Base-by-base conservation (phyloP, 2,797 vertebrate species). In the Limnodromus scolopaceus region DNA sequence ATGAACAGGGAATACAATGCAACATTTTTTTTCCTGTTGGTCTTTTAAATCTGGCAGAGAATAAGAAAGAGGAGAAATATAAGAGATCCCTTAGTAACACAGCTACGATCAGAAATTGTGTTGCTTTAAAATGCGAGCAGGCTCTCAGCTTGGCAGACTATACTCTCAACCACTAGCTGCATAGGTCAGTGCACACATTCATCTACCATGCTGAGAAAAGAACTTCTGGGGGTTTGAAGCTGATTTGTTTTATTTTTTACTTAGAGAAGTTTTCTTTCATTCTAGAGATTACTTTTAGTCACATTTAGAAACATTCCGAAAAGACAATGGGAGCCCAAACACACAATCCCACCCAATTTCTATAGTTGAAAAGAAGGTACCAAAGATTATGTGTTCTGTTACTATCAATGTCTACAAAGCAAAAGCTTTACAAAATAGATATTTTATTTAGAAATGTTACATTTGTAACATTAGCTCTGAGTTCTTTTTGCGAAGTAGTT, bases 91-190 rank as follows among this genome's bases (percentile, higher is more conserved):
- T 71, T 89, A 83, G 89, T 84, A 93, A 78, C 78, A 87, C 32
- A 64, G 48, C 89, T 83, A 80, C 85, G 84, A 92, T 96, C 41
- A 91, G 87, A 83, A 96, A 89, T 70, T 19, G 48, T 71, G 75
- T 87, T 93, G 72, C 82, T 89, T 87, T 77, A 90, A 78, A 89
- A 66, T 1, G 7, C 9, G 43, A 91, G n/a, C 87, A 87, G 82
- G 49, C 71, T 94, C 74, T 83, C 91, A 77, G 71, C 87, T 71
- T 91, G 87, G 81, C 88, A 86, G 76, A 84, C 64, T 71, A 7
- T 7, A 25, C 48, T 84, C 69, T 39, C 87, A 36, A 65, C 24
- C 72, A 72, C 11, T 45, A 82, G 68, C 87, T 95, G 84, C 75
- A 83, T 3, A 66, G 84, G 85, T 95, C 84, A 89, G 45, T 4